Percentiles rank a stretch among this genome's conserved stretches.
Evolutionary conservation across 2,113 vertebrate species (phyloP).

Genomic region (Eptatretus burgeri): DNA sequence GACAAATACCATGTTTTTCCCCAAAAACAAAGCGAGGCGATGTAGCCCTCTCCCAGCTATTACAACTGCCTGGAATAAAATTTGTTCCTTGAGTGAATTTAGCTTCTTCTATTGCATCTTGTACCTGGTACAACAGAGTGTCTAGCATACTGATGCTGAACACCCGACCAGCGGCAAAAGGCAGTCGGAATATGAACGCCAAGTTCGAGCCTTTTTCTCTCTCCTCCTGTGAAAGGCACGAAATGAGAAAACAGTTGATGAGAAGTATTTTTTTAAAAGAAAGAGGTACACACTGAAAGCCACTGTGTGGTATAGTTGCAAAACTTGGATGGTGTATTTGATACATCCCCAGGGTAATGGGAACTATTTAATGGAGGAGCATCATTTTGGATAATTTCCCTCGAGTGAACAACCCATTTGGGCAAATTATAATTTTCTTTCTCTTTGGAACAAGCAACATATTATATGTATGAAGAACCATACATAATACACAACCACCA

Average conservation of each 20-base stretch:
- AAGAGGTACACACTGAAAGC: too few species aligned
- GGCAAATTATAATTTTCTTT: too few species aligned
- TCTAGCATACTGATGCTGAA: constrained; percentile 59
- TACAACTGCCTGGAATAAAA: background rate
- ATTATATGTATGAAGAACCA: too few species aligned
- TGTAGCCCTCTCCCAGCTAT: background rate
- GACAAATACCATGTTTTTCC: background rate
- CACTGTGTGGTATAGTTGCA: too few species aligned
- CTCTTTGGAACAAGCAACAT: too few species aligned
- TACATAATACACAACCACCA: too few species aligned
- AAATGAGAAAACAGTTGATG: background rate
- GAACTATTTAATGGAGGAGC: too few species aligned
- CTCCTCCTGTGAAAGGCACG: constrained; percentile 24
- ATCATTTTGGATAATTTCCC: too few species aligned
- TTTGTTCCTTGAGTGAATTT: constrained; percentile 1
- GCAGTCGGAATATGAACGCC: constrained; percentile 49
- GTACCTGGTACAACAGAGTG: constrained; percentile 48
- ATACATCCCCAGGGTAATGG: too few species aligned
- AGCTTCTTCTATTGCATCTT: fast-evolving
- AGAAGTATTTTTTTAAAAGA: too few species aligned
- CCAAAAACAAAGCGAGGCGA: background rate
- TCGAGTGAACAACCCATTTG: too few species aligned
- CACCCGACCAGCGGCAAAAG: constrained; percentile 41
- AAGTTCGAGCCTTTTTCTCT: constrained; percentile 43
- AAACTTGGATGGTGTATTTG: too few species aligned